phyloP scores from a whole-genome alignment of 2,888 invertebrate genomes.

The Thereva nobilitata region DNA sequence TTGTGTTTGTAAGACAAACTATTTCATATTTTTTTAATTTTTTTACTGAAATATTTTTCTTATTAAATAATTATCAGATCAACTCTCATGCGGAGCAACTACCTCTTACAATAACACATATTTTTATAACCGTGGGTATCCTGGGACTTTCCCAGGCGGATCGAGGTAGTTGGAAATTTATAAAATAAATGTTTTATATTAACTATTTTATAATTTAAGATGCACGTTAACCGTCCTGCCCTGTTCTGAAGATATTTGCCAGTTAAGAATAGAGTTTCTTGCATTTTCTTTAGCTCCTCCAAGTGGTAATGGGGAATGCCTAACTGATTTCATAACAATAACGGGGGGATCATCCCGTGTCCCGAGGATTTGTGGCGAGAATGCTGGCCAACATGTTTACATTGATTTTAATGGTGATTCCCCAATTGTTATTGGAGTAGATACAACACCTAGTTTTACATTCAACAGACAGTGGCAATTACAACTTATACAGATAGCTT shows the following conservation, averaged over 20 bases:
- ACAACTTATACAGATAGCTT: constrained; percentile 72
- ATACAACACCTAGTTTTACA: constrained; percentile 64
- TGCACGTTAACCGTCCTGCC: constrained; percentile 75
- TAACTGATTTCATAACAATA: constrained; percentile 71
- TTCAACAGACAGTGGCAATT: constrained; percentile 76
- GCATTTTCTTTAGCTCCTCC: constrained; percentile 75
- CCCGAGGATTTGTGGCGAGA: constrained; percentile 78
- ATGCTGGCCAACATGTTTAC: constrained; percentile 78
- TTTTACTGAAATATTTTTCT: not conserved
- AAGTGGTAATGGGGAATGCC: constrained; percentile 72
- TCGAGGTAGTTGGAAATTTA: constrained; percentile 49
- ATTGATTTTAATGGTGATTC: constrained; percentile 72
- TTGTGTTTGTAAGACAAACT: constrained; percentile 72
- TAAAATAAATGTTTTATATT: not conserved
- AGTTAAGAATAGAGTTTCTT: constrained; percentile 78
- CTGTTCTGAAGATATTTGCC: constrained; percentile 62
- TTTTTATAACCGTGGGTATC: constrained; percentile 78
- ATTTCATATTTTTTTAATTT: not conserved
- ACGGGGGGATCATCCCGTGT: constrained; percentile 70
- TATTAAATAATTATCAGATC: constrained; percentile 61
- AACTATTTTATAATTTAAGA: constrained; percentile 49
- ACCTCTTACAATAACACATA: constrained; percentile 81
- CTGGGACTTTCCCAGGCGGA: constrained; percentile 70
- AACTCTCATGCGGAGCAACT: constrained; percentile 71
- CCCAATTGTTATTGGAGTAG: constrained; percentile 70